Percentiles rank a stretch among this genome's conserved stretches.
These are phyloP conservation scores for Hippocampus mohnikei DNA, from an alignment of 2,113 vertebrate species.

Conservation along the genomic window DNA sequence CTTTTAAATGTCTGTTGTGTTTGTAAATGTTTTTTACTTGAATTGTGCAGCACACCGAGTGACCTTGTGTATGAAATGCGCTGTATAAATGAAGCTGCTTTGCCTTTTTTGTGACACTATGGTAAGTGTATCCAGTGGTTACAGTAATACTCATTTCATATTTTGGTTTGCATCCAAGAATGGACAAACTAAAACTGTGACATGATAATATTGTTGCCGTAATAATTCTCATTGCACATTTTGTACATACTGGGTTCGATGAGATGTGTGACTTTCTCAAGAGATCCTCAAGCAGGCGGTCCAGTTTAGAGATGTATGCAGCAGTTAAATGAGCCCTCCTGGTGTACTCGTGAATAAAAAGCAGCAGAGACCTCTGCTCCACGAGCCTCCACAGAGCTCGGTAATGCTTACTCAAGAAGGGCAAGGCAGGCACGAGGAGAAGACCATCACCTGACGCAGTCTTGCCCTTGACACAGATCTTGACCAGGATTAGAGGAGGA, in stretches of 20 bases:
- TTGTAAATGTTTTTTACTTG: too few species aligned
- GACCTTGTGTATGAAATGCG: too few species aligned
- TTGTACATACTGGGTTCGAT: constrained; percentile 9
- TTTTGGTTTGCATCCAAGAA: too few species aligned
- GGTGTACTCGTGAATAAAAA: constrained; percentile 64
- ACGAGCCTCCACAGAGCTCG: constrained; percentile 55
- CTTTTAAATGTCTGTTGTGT: too few species aligned
- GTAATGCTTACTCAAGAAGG: constrained; percentile 46
- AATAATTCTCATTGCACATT: neutral
- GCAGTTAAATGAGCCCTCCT: constrained; percentile 39
- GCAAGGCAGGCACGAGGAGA: constrained; percentile 41
- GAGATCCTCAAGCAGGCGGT: constrained; percentile 44
- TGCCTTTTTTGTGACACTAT: too few species aligned
- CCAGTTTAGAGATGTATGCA: constrained; percentile 49
- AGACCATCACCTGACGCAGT: constrained; percentile 38
- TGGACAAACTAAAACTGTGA: too few species aligned
- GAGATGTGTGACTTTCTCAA: neutral
- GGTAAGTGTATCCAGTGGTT: too few species aligned
- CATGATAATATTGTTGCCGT: too few species aligned
- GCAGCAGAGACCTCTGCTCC: constrained; percentile 64
- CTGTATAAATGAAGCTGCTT: too few species aligned
- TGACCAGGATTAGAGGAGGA: neutral
- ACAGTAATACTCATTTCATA: too few species aligned
- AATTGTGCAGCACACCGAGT: too few species aligned
- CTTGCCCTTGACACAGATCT: constrained; percentile 47